Percentiles rank a stretch among this genome's conserved stretches.
These are phyloP conservation scores for Nomada ferruginata DNA, from an alignment of 2,888 invertebrate species.

Conservation along the genomic window DNA sequence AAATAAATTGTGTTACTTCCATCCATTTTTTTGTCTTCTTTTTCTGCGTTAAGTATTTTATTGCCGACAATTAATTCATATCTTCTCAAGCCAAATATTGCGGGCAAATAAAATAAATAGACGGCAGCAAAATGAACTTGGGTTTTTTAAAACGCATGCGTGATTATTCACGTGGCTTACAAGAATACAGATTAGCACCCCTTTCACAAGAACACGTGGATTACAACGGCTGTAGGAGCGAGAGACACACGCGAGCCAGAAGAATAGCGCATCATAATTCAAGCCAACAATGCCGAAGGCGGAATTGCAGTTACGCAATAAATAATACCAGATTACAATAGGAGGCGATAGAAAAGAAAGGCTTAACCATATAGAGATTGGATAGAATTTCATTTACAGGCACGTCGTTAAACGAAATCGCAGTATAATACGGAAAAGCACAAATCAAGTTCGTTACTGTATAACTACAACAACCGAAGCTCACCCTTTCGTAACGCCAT, in stretches of 20 bases:
- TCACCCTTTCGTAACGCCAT: too few species aligned
- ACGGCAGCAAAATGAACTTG: background rate
- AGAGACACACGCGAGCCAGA: slow-evolving; percentile 25
- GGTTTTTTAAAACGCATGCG: slow-evolving; percentile 1
- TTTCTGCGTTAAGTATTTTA: too few species aligned
- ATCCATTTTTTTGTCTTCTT: too few species aligned
- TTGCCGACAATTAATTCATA: too few species aligned
- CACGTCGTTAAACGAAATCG: background rate
- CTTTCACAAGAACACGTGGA: slow-evolving; percentile 35
- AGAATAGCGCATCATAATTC: slow-evolving; percentile 39
- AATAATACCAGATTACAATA: slow-evolving; percentile 36
- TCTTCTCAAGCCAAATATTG: too few species aligned
- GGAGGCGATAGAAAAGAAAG: background rate
- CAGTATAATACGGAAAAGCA: background rate
- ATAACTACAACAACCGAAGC: background rate
- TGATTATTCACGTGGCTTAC: slow-evolving; percentile 27
- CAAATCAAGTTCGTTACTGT: background rate
- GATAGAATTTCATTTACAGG: slow-evolving; percentile 13
- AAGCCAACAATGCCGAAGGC: slow-evolving; percentile 21
- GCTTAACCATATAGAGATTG: background rate
- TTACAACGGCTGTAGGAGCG: slow-evolving; percentile 25
- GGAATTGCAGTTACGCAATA: slow-evolving; percentile 32
- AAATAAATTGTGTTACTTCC: too few species aligned
- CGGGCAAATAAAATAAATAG: background rate
- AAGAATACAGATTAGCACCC: slow-evolving; percentile 32